A percentile compares a stretch with the other conserved stretches of the same genome.
Conservation (phyloP, 1,140 invertebrate genomes). For the Lepeophtheirus salmonis region DNA sequence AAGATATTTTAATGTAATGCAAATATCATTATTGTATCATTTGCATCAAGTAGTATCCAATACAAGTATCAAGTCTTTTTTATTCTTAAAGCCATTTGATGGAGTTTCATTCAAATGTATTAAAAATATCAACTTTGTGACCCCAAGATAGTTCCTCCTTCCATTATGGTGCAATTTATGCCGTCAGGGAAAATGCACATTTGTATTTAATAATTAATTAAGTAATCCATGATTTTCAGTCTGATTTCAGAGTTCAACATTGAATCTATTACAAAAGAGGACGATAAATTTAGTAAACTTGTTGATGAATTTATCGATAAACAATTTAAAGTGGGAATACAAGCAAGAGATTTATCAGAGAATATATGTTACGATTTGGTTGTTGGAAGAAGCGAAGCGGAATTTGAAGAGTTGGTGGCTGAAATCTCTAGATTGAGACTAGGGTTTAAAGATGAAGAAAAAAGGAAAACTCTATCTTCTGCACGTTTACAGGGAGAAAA, state of each 20-base stretch:
- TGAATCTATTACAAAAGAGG: background rate
- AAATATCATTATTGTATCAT: too few species aligned
- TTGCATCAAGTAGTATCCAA: too few species aligned
- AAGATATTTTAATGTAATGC: too few species aligned
- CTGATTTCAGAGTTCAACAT: background rate
- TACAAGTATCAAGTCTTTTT: too few species aligned
- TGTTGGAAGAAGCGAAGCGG: background rate
- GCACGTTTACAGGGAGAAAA: background rate
- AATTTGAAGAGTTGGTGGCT: background rate
- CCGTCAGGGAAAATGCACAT: too few species aligned
- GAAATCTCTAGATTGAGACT: background rate
- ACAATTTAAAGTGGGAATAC: background rate
- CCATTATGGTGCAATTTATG: too few species aligned
- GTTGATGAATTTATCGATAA: background rate
- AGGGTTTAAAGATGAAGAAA: background rate
- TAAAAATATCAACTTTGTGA: too few species aligned
- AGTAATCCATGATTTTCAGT: too few species aligned
- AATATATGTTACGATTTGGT: background rate
- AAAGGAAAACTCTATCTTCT: background rate
- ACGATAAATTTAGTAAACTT: background rate
- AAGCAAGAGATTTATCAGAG: background rate
- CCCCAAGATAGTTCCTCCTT: too few species aligned
- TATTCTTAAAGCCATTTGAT: too few species aligned
- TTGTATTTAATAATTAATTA: background rate
- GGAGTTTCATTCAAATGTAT: too few species aligned